These are phyloP conservation scores for Sorex araneus DNA, from an alignment of 2,113 vertebrate species.

Conservation along the genomic window DNA sequence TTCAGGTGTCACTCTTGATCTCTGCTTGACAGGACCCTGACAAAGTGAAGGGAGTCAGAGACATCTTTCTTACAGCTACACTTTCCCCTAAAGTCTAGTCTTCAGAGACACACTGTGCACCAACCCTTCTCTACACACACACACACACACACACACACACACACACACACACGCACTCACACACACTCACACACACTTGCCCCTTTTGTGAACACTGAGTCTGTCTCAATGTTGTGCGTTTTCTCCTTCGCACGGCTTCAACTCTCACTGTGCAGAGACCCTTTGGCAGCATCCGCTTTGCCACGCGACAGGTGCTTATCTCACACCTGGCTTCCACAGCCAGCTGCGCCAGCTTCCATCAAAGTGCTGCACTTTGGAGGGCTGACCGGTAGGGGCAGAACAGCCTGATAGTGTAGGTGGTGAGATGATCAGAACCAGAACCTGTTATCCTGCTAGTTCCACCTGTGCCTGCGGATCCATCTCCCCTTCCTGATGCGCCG, in stretches of 20 bases:
- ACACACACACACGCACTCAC: no score
- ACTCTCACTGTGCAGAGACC: conserved; percentile 65
- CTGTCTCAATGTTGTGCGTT: not conserved
- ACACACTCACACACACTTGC: no score
- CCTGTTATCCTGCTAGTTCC: conserved; percentile 47
- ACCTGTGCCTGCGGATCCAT: conserved; percentile 15
- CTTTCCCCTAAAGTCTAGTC: not conserved
- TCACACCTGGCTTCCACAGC: conserved; percentile 77
- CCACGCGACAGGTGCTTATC: conserved; percentile 72
- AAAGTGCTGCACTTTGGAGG: conserved; percentile 70
- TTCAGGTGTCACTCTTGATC: not conserved
- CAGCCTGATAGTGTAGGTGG: not conserved
- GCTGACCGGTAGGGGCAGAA: conserved; percentile 68
- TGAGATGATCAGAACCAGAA: conserved; percentile 35
- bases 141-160: no score
- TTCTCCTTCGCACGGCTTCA: conserved; percentile 63
- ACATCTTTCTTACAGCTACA: not conserved
- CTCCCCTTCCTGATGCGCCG: not conserved
- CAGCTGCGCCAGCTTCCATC: conserved; percentile 71
- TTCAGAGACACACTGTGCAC: not conserved
- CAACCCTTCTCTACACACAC: conserved; percentile 2
- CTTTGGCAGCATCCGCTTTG: conserved; percentile 76
- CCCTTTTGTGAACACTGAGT: not conserved
- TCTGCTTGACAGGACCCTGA: not conserved
- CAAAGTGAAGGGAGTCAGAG: not conserved